Base-by-base conservation (phyloP, 53 echinoderm and acorn worm genomes). In the Astropecten irregularis region DNA sequence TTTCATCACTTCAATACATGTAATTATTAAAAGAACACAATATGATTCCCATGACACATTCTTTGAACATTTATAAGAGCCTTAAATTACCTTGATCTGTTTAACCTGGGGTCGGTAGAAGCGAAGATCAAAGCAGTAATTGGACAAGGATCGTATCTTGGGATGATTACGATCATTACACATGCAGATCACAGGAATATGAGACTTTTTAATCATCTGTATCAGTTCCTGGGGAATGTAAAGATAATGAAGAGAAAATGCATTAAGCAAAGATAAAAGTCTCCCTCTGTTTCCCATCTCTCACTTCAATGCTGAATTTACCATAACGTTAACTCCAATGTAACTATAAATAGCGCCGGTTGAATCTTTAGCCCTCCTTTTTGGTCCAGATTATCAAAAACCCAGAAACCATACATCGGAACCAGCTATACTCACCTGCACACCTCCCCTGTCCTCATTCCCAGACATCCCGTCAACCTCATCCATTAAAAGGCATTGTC, bases 381-480 rank as follows among this genome's bases (percentile, higher is more conserved):
- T n/a, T n/a, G n/a, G n/a, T n/a, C n/a, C n/a, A n/a, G n/a, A n/a
- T n/a, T n/a, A n/a, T n/a, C n/a, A n/a, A n/a, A n/a, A n/a, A n/a
- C n/a, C n/a, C n/a, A n/a, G n/a, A n/a, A n/a, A n/a, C n/a, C n/a
- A n/a, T n/a, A n/a, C n/a, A n/a, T n/a, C n/a, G n/a, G n/a, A n/a
- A n/a, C n/a, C n/a, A n/a, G n/a, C n/a, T 42, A 6, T 11, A 42
- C 42, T 10, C 66, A 97, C 97, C 97, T 97, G 97, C 26, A 97
- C 90, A 10, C 97, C 97, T 18, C 97, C 97, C 72, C 97, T 85
- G 68, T 97, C 97, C 54, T 97, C 93, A 50, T 97, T 97, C 6
- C 97, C 97, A 20, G 97, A 92, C 85, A 94, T 93, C 23, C 97
- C 97, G 64, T 97, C 97, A 15, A 97, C 92, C 69, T 97, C 97